Evolutionary conservation across 2,888 invertebrate species (phyloP), one percentile per base, ranked within the genome.

Genomic region (Parnassius smintheus): DNA sequence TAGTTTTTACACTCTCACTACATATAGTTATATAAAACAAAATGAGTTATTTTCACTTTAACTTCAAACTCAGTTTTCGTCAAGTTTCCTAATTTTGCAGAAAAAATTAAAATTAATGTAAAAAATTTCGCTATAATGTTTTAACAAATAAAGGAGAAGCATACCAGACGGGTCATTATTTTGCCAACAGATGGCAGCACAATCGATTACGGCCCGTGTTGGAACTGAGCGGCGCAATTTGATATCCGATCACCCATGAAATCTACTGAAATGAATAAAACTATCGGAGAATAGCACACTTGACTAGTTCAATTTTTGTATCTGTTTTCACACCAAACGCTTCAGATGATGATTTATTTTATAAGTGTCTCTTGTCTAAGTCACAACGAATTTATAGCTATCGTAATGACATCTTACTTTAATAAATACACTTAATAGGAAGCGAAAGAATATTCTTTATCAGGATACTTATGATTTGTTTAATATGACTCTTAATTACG

Each of bases 261-360:
- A 90, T 89, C 86, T 87, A 88, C 85, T 86, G 85, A 87, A 89
- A 88, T 88, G 89, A 88, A 89, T 89, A 88, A 88, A 89, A 89
- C 88, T 89, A 89, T 87, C 82, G 74, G 74, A 81, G 81, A 81
- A 81, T 75, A 77, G 81, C 82, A 80, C 78, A 81, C 81, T 85
- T 75, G 76, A 80, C 69, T 77, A 71, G 75, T 70, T 80, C 77
- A 74, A 78, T 77, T 80, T 76, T 78, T 76, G 71, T 73, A 73
- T 71, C 68, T 65, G 72, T 74, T 71, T 68, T 68, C 67, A 65
- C 66, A 66, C 51, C 60, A 69, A 68, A 69, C 68, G 66, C 68
- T 68, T 71, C 65, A 65, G 66, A 62, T 62, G 68, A 70, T 66
- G 70, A 67, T 66, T 71, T 68, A 68, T 71, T 69, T 63, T 65